Conservation (phyloP, 2,113 vertebrate species). For the Elachura formosa region DNA sequence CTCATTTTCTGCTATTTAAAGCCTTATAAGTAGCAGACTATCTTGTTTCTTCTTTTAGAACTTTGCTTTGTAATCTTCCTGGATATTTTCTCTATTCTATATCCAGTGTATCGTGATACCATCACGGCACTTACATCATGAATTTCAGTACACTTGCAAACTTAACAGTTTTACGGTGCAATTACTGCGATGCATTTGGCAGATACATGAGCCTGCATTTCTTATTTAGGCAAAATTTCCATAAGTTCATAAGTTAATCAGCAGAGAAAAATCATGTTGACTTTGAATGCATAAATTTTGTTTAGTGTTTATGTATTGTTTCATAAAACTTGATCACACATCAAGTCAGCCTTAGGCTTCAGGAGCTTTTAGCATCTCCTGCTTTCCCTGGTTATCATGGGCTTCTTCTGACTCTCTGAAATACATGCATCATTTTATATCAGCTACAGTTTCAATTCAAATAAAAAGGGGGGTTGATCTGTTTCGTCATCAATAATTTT, state of each 20-base stretch:
- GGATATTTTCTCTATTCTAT: not conserved
- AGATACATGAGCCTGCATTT: not conserved
- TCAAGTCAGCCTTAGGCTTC: not conserved
- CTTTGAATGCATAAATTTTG: not conserved
- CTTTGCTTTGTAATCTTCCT: not conserved
- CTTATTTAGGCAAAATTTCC: not conserved
- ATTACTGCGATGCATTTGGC: not conserved
- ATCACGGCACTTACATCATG: not conserved
- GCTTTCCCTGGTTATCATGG: not conserved
- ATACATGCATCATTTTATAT: not conserved
- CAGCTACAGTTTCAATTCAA: not conserved
- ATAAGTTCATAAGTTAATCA: not conserved
- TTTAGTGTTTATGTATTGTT: not conserved
- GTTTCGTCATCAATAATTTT: not conserved
- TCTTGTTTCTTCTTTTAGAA: not conserved
- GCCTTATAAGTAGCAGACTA: not conserved
- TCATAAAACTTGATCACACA: not conserved
- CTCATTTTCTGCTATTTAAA: not conserved
- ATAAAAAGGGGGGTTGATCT: not conserved
- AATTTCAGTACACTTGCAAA: not conserved
- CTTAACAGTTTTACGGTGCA: not conserved
- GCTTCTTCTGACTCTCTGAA: not conserved
- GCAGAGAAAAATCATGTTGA: not conserved
- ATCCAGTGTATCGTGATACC: not conserved
- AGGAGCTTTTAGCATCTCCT: not conserved